Evolutionary conservation across 2,113 vertebrate genomes (phyloP).

Genomic region (Elaphurus davidianus): DNA sequence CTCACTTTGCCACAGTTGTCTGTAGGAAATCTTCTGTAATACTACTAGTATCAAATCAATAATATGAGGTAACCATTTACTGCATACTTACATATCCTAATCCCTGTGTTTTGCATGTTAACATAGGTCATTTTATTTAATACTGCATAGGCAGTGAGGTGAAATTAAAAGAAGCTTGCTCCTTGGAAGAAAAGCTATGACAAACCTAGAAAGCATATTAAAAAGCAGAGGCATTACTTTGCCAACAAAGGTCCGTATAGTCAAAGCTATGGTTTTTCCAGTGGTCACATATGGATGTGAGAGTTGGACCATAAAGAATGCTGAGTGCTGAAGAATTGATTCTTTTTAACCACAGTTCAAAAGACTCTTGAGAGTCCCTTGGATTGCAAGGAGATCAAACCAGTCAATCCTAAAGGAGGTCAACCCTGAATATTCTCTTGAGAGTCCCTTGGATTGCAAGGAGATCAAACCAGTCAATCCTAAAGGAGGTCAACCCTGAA

Average conservation of each 20-base stretch:
- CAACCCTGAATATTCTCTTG: not conserved
- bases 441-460: not conserved
- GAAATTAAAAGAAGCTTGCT: not conserved
- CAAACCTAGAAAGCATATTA: not conserved
- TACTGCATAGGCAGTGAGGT: not conserved
- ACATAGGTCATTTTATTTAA: not conserved
- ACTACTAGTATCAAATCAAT: not conserved
- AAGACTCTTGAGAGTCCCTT: not conserved
- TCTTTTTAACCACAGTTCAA: not conserved
- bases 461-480: not conserved
- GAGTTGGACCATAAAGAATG: not conserved
- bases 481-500: not conserved
- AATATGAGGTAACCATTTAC: not conserved
- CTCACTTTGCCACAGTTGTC: not conserved
- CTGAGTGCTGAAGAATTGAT: not conserved
- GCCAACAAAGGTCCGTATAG: not conserved
- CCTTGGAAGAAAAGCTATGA: not conserved
- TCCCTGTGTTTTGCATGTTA: not conserved
- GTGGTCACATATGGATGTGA: not conserved
- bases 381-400: not conserved
- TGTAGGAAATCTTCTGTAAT: not conserved
- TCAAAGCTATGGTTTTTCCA: not conserved
- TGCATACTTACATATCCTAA: not conserved
- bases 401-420: not conserved
- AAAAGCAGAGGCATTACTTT: not conserved